These are phyloP conservation scores for Halichondria panicea DNA, from an alignment of 37 sponge, comb jelly and placozoan genomes.

Conservation along the genomic window DNA sequence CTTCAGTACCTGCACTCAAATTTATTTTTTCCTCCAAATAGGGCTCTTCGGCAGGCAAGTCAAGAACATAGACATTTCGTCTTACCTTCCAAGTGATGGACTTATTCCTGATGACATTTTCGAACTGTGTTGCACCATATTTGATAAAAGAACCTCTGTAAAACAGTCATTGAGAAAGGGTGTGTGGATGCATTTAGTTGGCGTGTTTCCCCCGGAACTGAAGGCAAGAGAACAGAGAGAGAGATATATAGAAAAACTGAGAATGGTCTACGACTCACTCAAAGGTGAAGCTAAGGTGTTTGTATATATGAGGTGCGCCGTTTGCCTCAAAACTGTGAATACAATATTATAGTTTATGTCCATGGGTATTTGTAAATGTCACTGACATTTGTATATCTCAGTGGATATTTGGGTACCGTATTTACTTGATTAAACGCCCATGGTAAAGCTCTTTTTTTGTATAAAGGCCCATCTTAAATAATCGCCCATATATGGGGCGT, in stretches of 20 bases:
- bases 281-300: conserved; percentile 43
- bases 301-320: too few species aligned
- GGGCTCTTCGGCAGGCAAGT: conserved; percentile 10
- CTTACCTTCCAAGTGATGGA: conserved; percentile 28
- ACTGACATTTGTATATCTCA: too few species aligned
- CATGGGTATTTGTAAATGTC: too few species aligned
- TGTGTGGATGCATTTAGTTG: conserved; percentile 57
- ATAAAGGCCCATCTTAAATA: too few species aligned
- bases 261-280: conserved; percentile 46
- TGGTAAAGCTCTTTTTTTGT: too few species aligned
- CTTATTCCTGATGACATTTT: conserved; percentile 7
- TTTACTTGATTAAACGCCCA: too few species aligned
- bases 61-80: conserved; percentile 20
- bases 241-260: conserved; percentile 35
- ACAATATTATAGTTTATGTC: too few species aligned
- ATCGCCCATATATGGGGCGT: too few species aligned
- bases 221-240: conserved; percentile 38
- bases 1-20: too few species aligned
- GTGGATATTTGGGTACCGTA: too few species aligned
- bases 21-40: neutral
- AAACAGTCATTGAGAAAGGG: conserved; percentile 29
- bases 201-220: conserved; percentile 64
- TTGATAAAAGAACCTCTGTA: conserved; percentile 24
- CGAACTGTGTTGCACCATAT: conserved; percentile 17
- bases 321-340: too few species aligned